A percentile compares a stretch with the other conserved stretches of the same genome.
phyloP scores from a whole-genome alignment of 2,888 invertebrate species.

The Orgyia antiqua region DNA sequence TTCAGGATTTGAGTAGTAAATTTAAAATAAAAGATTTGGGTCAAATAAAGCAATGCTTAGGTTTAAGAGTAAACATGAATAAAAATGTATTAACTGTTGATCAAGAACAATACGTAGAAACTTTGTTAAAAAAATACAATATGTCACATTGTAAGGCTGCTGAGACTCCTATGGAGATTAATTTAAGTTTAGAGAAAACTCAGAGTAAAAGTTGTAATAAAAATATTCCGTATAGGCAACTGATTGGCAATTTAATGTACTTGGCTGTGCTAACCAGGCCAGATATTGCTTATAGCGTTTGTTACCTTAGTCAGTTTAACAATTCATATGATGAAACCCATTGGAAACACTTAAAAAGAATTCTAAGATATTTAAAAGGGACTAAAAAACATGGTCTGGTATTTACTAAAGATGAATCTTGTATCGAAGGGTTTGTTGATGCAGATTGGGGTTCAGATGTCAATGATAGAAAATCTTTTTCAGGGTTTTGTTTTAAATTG shows the following conservation, averaged over 20 bases:
- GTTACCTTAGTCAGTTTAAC: conserved; percentile 6
- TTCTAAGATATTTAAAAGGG: background rate
- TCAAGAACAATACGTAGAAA: conserved; percentile 1
- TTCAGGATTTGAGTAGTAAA: background rate
- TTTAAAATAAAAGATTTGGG: conserved; percentile 6
- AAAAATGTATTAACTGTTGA: conserved; percentile 1
- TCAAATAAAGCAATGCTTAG: conserved; percentile 4
- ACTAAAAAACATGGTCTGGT: background rate
- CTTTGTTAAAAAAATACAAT: background rate
- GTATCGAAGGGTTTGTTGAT: background rate
- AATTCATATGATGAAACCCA: conserved; percentile 11
- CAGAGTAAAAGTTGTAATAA: conserved; percentile 8
- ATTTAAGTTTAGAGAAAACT: conserved; percentile 5
- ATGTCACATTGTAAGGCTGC: background rate
- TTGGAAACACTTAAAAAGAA: conserved; percentile 4
- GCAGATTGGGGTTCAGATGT: background rate
- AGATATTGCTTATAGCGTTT: conserved; percentile 5
- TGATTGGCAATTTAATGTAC: background rate
- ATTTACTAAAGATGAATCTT: too few species aligned
- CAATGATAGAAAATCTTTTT: background rate
- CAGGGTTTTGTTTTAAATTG: background rate
- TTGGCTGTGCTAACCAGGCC: conserved; percentile 4
- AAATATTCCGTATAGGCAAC: conserved; percentile 8
- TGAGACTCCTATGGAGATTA: conserved; percentile 6
- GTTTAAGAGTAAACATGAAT: background rate